These are phyloP conservation scores for Drosophila ananassae DNA, from an alignment of 1,140 invertebrate species.

Conservation along the genomic window DNA sequence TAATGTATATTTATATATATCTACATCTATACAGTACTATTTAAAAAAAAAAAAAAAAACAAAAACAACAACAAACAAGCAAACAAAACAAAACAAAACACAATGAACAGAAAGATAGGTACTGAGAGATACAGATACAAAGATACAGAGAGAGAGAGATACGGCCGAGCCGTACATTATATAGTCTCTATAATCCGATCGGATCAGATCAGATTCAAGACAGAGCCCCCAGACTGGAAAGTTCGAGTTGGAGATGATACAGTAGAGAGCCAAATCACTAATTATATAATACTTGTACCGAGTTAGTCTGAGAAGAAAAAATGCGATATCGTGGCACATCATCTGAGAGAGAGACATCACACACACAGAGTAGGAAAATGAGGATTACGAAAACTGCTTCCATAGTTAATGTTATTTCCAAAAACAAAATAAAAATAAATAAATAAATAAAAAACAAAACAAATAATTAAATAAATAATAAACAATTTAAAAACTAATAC, in stretches of 20 bases:
- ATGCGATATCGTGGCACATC: conserved; percentile 61
- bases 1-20: conserved; percentile 25
- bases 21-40: conserved; percentile 38
- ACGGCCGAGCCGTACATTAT: conserved; percentile 6
- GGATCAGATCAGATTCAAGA: conserved; percentile 25
- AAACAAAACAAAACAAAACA: conserved; percentile 22
- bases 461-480: background rate
- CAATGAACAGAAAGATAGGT: conserved; percentile 10
- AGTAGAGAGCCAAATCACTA: conserved; percentile 56
- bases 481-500: background rate
- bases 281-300: conserved; percentile 38
- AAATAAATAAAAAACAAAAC: conserved; percentile 36
- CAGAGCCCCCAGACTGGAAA: conserved; percentile 28
- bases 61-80: conserved; percentile 19
- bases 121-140: conserved; percentile 3
- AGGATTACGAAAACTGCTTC: conserved; percentile 48
- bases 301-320: conserved; percentile 37
- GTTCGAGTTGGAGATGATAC: conserved; percentile 5
- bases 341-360: conserved; percentile 16
- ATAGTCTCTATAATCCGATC: conserved; percentile 17
- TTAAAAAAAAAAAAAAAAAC: conserved; percentile 21
- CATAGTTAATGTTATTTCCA: conserved; percentile 68
- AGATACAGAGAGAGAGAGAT: conserved; percentile 2
- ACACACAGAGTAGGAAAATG: background rate
- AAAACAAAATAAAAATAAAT: conserved; percentile 17